phyloP scores from a whole-genome alignment of 2,113 vertebrate genomes.

The Chloropsis cyanopogon region DNA sequence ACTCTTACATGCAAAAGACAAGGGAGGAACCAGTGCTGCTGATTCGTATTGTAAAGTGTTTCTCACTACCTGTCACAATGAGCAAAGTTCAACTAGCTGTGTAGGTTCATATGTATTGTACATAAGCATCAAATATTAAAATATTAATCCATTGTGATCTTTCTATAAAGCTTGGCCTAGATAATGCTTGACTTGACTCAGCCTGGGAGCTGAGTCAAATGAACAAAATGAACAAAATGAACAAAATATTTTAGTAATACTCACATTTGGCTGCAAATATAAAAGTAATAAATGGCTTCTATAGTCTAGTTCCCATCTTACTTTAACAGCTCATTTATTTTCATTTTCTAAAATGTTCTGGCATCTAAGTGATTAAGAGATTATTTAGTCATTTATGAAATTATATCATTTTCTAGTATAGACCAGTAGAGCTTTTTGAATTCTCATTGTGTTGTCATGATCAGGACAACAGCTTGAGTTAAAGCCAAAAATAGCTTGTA shows the following conservation, averaged over 20 bases:
- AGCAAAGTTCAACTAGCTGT: background rate
- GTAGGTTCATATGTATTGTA: background rate
- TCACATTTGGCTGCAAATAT: background rate
- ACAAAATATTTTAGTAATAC: background rate
- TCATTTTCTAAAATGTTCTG: background rate
- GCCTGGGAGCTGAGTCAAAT: too few relatives aligned
- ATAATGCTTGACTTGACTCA: background rate
- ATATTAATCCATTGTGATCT: background rate
- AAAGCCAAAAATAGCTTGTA: conserved; percentile 63
- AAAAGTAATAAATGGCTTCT: background rate
- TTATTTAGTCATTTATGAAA: conserved; percentile 56
- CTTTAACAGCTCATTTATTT: conserved; percentile 8
- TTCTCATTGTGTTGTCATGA: conserved; percentile 34
- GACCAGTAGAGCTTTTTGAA: conserved; percentile 35
- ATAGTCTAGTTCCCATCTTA: background rate
- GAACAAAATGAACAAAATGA: too few relatives aligned
- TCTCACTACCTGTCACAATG: background rate
- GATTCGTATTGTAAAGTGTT: background rate
- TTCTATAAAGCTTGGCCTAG: background rate
- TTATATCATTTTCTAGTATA: background rate
- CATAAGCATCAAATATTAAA: background rate
- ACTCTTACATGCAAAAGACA: background rate
- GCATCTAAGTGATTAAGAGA: background rate
- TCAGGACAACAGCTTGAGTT: conserved; percentile 63
- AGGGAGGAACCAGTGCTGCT: background rate